Base-by-base conservation (phyloP, 2,888 invertebrate species). In the Urechis unicinctus region DNA sequence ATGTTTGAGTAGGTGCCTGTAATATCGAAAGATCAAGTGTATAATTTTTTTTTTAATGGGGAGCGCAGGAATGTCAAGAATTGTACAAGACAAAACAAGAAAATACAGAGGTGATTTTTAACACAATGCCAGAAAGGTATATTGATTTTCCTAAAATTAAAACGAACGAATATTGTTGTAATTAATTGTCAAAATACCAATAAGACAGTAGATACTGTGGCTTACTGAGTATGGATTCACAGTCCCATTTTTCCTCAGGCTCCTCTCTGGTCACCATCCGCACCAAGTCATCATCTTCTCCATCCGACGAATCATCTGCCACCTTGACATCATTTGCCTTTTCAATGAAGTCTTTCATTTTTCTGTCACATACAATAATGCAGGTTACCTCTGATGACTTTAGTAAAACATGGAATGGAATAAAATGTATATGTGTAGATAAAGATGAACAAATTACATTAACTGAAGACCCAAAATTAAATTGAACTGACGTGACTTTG, bases 1-100 rank as follows among this genome's bases (percentile, higher is more conserved):
- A 89, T 81, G 72, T 88, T 95, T 5, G 93, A 93, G 75, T 91
- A 91, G 0, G 91, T 93, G 24, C 89, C 74, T 74, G 57, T 26
- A 62, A 57, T 48, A 36, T 36, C 17, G 17, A 36, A 36, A 36
- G 36, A 9, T n/a, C n/a, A n/a, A n/a, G n/a, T n/a, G n/a, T n/a
- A n/a, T n/a, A n/a, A n/a, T n/a, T n/a, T n/a, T 17, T 9, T 48
- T 48, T 17, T 24, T 22, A 9, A 48, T 48, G 21, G n/a, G 13
- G 13, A 44, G 28, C 22, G 25, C 2, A 17, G 17, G 17, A 42
- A 44, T 25, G 29, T n/a, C n/a, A n/a, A n/a, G n/a, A n/a, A n/a
- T n/a, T n/a, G n/a, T n/a, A n/a, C n/a, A n/a, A n/a, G n/a, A n/a
- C n/a, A n/a, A n/a, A n/a, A 50, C 13, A 31, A 53, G 5, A 21